These are phyloP conservation scores for Acrossocheilus fasciatus DNA, from an alignment of 2,797 vertebrate species.

Conservation along the genomic window DNA sequence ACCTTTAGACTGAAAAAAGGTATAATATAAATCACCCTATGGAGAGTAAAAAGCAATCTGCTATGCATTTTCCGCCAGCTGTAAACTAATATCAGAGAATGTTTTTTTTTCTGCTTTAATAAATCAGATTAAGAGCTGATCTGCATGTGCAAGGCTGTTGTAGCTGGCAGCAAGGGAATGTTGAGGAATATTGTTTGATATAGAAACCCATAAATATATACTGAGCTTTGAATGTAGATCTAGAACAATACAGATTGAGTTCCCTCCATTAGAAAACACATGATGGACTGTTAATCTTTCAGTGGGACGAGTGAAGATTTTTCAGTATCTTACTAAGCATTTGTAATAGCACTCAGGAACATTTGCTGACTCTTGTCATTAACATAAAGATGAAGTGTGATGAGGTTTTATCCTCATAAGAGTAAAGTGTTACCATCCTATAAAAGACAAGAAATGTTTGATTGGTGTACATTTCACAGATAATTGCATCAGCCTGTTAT, in stretches of 20 bases:
- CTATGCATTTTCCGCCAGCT: conserved; percentile 27
- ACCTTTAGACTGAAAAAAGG: neutral
- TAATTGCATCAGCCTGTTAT: neutral
- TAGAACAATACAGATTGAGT: neutral
- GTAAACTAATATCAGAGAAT: conserved; percentile 14
- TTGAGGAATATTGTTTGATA: neutral
- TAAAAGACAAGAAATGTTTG: neutral
- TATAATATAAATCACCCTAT: neutral
- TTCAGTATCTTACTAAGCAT: neutral
- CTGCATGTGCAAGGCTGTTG: conserved; percentile 35
- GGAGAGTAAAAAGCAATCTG: conserved; percentile 24
- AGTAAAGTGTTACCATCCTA: neutral
- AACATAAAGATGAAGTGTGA: neutral
- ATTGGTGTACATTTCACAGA: neutral
- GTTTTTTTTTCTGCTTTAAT: conserved; percentile 29
- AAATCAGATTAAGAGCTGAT: conserved; percentile 14
- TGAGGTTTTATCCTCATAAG: neutral
- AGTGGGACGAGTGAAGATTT: neutral
- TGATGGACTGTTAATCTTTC: conserved; percentile 12
- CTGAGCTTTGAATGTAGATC: conserved; percentile 22
- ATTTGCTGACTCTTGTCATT: conserved; percentile 32
- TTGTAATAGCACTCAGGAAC: conserved; percentile 22
- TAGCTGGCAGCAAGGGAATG: neutral
- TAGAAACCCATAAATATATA: conserved; percentile 5
- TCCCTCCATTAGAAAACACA: neutral